Conservation (phyloP, 2,888 invertebrate genomes). For the Morpho helenor region DNA sequence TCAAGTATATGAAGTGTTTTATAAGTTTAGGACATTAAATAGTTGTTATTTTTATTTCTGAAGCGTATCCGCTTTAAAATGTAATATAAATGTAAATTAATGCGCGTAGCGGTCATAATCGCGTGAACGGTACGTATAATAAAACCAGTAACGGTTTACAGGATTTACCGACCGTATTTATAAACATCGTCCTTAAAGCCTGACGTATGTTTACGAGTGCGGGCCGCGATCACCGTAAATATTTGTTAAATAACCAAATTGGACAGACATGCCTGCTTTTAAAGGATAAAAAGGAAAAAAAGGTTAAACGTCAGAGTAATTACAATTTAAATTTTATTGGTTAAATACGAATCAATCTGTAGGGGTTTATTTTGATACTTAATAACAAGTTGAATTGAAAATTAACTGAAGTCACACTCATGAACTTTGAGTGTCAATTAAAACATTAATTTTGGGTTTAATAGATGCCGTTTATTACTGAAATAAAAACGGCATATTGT, state of each 20-base stretch:
- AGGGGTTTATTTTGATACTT: background rate
- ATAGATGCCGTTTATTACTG: too few relatives aligned
- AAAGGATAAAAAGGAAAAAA: slow-evolving; percentile 44
- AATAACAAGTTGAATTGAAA: background rate
- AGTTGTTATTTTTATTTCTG: too few relatives aligned
- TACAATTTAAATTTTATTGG: slow-evolving; percentile 13
- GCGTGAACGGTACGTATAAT: slow-evolving; percentile 41
- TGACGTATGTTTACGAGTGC: slow-evolving; percentile 57
- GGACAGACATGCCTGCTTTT: slow-evolving; percentile 38
- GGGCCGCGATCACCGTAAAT: slow-evolving; percentile 52
- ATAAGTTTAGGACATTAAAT: too few relatives aligned
- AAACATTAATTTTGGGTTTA: too few relatives aligned
- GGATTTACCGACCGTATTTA: slow-evolving; percentile 53
- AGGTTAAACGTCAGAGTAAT: slow-evolving; percentile 29
- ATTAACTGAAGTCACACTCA: too few relatives aligned
- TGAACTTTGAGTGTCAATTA: too few relatives aligned
- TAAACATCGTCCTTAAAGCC: slow-evolving; percentile 57
- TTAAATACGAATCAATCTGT: slow-evolving; percentile 5
- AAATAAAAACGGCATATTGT: too few relatives aligned
- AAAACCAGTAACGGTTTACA: slow-evolving; percentile 35
- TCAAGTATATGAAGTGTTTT: too few relatives aligned
- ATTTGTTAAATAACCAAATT: slow-evolving; percentile 51
- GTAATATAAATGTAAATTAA: slow-evolving; percentile 32
- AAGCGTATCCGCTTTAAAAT: slow-evolving; percentile 8
- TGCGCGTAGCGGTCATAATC: slow-evolving; percentile 42